A percentile compares a stretch with the other conserved stretches of the same genome.
phyloP scores from a whole-genome alignment of 2,888 invertebrate genomes.

The Ormyrus pomaceus region DNA sequence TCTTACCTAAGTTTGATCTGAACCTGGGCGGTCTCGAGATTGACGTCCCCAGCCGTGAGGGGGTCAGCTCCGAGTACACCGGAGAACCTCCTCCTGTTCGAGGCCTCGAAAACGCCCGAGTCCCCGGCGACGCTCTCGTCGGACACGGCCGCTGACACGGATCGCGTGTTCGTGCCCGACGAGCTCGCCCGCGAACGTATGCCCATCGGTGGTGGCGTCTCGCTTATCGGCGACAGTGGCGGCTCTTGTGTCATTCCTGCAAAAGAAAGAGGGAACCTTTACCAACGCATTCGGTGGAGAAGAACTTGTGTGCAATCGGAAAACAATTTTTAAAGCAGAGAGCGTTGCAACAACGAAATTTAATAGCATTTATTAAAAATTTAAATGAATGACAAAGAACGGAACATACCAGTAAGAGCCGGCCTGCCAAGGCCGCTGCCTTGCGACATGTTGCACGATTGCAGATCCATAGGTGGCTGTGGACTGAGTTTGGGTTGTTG shows the following conservation, averaged over 20 bases:
- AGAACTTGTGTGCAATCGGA: no score
- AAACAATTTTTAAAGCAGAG: no score
- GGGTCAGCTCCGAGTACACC: slow-evolving; percentile 67
- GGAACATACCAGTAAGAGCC: slow-evolving; percentile 50
- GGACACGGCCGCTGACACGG: slow-evolving; percentile 96
- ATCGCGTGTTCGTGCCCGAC: slow-evolving; percentile 88
- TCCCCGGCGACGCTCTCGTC: slow-evolving; percentile 98
- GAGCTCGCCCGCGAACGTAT: slow-evolving; percentile 73
- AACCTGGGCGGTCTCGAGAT: slow-evolving; percentile 91
- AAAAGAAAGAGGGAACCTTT: background rate
- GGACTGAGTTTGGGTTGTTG: slow-evolving; percentile 66
- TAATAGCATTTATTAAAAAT: no score
- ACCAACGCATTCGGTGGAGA: background rate
- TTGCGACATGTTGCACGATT: slow-evolving; percentile 78
- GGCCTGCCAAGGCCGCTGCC: slow-evolving; percentile 80
- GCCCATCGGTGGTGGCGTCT: slow-evolving; percentile 84
- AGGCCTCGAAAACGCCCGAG: slow-evolving; percentile 94
- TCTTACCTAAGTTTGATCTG: slow-evolving; percentile 88
- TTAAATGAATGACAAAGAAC: no score
- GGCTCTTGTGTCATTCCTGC: slow-evolving; percentile 75
- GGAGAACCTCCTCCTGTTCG: slow-evolving; percentile 79
- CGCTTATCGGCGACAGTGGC: slow-evolving; percentile 90
- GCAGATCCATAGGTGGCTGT: slow-evolving; percentile 72
- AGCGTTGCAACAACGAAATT: no score
- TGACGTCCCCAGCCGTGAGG: slow-evolving; percentile 71